Base-by-base conservation (phyloP, 2,888 invertebrate species). In the Anoncus sp. region DNA sequence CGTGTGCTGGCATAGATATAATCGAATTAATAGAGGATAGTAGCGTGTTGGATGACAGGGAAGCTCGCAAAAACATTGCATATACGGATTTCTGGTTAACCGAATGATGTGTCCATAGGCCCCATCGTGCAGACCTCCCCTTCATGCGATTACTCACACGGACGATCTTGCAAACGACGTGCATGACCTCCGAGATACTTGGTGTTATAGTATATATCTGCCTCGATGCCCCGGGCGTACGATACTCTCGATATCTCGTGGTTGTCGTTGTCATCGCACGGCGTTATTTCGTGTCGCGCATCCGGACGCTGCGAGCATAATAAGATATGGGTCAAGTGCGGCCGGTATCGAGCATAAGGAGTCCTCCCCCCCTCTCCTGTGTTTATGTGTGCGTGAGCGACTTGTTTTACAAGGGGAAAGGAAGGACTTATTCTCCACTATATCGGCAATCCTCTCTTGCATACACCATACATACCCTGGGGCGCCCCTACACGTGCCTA, bases 301-400 rank as follows among this genome's bases (percentile, higher is more conserved):
- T 89, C 87, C 88, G 89, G 88, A 90, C 90, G 88, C 87, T 85
- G 81, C 82, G 82, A 88, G 90, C 89, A 90, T 90, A 90, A 89
- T 87, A 90, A 90, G 87, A 90, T 89, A 90, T 90, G 85, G 90
- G 90, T 90, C 90, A 90, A 90, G 90, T 90, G 89, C 90, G 88
- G 88, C 89, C 82, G 87, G 89, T 89, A 85, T 88, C 87, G 84
- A 87, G 87, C 87, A 62, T 71, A 88, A 87, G 87, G 87, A 84
- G 80, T 57, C 71, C 31, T 35, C 72, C 65, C 53, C n/a, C 49
- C n/a, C 49, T 53, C 66, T n/a, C 49, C 12, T 27, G 22, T 6
- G 45, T 35, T 51, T 62, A 27, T 62, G 49, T 57, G 65, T 43
- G 22, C 38, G 49, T 51, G 62, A 62, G 65, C 69, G 65, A 55